Percentiles rank a stretch among this genome's conserved stretches.
phyloP scores from a whole-genome alignment of 2,113 vertebrate genomes.

The Centropristis striata region DNA sequence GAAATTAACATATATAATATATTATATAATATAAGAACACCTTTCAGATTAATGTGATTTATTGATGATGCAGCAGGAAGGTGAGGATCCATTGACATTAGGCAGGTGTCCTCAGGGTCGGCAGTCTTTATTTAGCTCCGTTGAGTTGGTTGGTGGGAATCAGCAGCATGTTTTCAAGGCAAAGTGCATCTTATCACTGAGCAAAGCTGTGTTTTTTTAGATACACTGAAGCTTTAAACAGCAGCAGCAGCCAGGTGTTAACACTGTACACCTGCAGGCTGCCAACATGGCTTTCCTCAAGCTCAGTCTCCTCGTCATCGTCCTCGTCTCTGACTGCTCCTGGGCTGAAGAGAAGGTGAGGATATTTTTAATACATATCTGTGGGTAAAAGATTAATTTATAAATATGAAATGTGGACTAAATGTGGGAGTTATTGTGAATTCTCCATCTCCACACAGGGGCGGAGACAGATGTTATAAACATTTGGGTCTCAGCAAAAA shows the following conservation, averaged over 20 bases:
- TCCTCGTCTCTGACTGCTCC: slow-evolving; percentile 44
- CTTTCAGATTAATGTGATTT: background rate
- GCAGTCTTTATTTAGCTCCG: background rate
- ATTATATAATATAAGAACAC: too few relatives aligned
- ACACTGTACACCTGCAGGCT: slow-evolving; percentile 9
- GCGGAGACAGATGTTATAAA: too few relatives aligned
- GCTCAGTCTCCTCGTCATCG: slow-evolving; percentile 50
- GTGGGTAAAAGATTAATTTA: too few relatives aligned
- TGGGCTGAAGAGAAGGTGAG: slow-evolving; percentile 71
- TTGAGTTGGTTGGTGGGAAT: slow-evolving; percentile 60
- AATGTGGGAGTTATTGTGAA: background rate
- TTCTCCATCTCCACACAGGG: too few relatives aligned
- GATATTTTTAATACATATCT: background rate
- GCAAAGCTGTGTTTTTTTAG: background rate
- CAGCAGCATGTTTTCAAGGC: slow-evolving; percentile 56
- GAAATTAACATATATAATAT: too few relatives aligned
- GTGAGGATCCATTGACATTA: background rate
- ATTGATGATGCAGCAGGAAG: background rate
- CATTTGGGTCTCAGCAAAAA: too few relatives aligned
- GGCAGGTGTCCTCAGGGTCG: slow-evolving; percentile 23
- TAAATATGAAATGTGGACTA: background rate
- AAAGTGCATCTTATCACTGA: slow-evolving; percentile 36
- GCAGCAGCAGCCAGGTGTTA: background rate
- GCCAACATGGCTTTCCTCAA: slow-evolving; percentile 59
- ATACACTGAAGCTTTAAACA: slow-evolving; percentile 20